Percentiles rank a stretch among this genome's conserved stretches.
Conservation (phyloP, 2,888 invertebrate species). For the Synergus umbraculus region DNA sequence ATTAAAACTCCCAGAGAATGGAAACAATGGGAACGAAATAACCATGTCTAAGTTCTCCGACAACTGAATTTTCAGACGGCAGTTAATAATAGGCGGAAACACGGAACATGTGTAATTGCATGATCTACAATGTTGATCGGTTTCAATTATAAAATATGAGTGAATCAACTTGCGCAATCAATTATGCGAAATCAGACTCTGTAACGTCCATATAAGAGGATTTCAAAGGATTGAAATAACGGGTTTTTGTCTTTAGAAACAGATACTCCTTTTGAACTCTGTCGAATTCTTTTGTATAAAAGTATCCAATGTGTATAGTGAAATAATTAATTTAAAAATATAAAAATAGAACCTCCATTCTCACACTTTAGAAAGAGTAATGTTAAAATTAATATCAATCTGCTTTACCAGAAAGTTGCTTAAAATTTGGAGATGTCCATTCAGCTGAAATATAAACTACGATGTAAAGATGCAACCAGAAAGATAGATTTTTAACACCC, state of each 20-base stretch:
- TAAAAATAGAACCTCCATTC: too few relatives aligned
- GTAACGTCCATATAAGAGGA: not conserved
- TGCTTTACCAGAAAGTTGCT: too few relatives aligned
- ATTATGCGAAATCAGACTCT: not conserved
- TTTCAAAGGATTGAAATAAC: not conserved
- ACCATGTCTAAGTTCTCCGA: constrained; percentile 5
- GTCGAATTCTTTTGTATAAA: not conserved
- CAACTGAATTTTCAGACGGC: constrained; percentile 21
- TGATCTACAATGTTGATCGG: constrained; percentile 25
- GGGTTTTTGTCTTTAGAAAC: not conserved
- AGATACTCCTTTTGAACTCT: too few relatives aligned
- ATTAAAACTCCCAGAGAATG: constrained; percentile 49
- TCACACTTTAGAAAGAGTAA: too few relatives aligned
- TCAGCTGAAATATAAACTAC: too few relatives aligned
- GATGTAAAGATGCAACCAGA: not conserved
- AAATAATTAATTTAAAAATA: too few relatives aligned
- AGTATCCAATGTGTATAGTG: too few relatives aligned
- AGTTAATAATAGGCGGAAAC: constrained; percentile 15
- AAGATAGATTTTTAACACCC: not conserved
- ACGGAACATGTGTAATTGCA: constrained; percentile 34
- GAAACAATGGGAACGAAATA: constrained; percentile 33
- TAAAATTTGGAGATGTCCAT: too few relatives aligned
- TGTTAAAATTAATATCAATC: too few relatives aligned
- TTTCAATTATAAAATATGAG: constrained; percentile 37
- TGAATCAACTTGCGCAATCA: constrained; percentile 35